phyloP scores from a whole-genome alignment of 2,113 vertebrate species.

The Megaceryle torquata region DNA sequence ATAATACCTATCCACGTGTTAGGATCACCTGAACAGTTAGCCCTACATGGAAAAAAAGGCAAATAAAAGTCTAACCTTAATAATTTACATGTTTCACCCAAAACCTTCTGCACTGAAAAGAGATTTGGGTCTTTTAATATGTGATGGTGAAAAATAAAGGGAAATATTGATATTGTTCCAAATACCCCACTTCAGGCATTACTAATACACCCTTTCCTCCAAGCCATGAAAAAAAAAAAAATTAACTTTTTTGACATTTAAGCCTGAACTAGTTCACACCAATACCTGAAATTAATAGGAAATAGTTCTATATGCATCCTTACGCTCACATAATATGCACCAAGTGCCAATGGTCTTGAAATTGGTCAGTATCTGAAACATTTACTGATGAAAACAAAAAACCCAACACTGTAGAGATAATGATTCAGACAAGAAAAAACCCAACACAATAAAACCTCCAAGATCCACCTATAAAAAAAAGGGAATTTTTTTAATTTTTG shows the following conservation, averaged over 20 bases:
- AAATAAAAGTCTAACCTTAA: not conserved
- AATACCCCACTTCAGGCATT: too few relatives aligned
- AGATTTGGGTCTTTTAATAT: not conserved
- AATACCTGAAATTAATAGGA: not conserved
- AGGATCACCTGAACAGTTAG: not conserved
- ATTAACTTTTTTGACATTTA: not conserved
- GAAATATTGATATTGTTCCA: not conserved
- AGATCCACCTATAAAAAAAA: not conserved
- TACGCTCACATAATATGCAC: rapidly evolving
- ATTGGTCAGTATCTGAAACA: not conserved
- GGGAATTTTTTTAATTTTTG: not conserved
- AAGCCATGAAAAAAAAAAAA: not conserved
- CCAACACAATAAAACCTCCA: not conserved
- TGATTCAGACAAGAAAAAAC: not conserved
- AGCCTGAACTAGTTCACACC: not conserved
- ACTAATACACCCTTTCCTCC: not conserved
- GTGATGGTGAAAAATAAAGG: not conserved
- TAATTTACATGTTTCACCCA: not conserved
- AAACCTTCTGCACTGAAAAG: not conserved
- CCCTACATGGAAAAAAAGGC: not conserved
- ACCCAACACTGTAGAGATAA: not conserved
- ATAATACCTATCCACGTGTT: not conserved
- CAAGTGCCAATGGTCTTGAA: not conserved
- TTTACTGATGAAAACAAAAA: not conserved
- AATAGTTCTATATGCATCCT: not conserved